These are phyloP conservation scores for Leucopsar rothschildi DNA, from an alignment of 2,113 vertebrate species.

Conservation along the genomic window DNA sequence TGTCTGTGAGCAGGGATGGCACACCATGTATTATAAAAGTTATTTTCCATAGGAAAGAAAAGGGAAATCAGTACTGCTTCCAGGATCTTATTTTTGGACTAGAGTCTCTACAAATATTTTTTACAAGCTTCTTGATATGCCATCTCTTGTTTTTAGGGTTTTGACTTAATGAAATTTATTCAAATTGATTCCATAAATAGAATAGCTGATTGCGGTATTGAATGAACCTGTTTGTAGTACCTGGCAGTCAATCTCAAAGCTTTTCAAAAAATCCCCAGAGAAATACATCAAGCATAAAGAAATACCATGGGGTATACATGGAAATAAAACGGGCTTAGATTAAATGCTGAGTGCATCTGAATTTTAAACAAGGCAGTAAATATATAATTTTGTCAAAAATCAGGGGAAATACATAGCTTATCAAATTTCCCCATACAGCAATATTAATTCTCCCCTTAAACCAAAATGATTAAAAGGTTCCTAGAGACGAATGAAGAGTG, in stretches of 20 bases:
- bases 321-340: constrained; percentile 21
- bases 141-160: not conserved
- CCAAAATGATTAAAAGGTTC: not conserved
- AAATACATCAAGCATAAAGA: constrained; percentile 35
- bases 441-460: not conserved
- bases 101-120: not conserved
- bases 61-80: not conserved
- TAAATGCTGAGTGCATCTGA: not conserved
- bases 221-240: constrained; percentile 48
- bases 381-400: not conserved
- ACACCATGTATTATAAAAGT: not conserved
- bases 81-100: not conserved
- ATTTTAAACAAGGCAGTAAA: not conserved
- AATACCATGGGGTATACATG: not conserved
- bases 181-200: constrained; percentile 45
- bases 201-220: constrained; percentile 39
- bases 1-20: not conserved
- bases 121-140: not conserved
- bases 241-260: constrained; percentile 32
- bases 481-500: not conserved
- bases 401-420: not conserved
- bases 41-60: not conserved
- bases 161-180: constrained; percentile 30
- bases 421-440: not conserved
- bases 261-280: constrained; percentile 21